Evolutionary conservation across 2,113 vertebrate genomes (phyloP).

Genomic region (Stegastes partitus): DNA sequence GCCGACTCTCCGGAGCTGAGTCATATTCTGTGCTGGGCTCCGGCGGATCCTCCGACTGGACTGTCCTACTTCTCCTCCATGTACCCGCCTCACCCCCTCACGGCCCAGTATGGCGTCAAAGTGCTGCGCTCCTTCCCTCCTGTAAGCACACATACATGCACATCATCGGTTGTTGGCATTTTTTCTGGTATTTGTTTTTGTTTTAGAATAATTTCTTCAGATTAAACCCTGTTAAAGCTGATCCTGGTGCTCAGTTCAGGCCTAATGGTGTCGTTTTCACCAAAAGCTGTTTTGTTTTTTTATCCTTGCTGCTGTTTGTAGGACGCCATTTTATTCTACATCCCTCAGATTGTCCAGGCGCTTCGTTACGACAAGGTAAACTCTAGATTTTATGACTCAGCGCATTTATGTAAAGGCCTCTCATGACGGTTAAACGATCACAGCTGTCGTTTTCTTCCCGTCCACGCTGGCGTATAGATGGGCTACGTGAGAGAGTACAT

Average conservation of each 20-base stretch:
- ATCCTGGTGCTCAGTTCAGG: too few relatives aligned
- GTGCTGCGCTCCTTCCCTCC: constrained; percentile 96
- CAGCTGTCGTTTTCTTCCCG: background rate
- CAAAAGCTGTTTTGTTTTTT: background rate
- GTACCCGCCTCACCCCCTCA: constrained; percentile 97
- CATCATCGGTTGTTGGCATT: background rate
- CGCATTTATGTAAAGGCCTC: background rate
- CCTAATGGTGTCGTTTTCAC: too few relatives aligned
- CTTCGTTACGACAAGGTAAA: constrained; percentile 97
- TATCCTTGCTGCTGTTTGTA: constrained; percentile 59
- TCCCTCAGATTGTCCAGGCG: constrained; percentile 97
- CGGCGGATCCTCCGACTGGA: constrained; percentile 94
- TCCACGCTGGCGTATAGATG: constrained; percentile 86
- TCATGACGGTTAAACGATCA: background rate
- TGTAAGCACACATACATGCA: constrained; percentile 75
- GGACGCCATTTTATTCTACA: constrained; percentile 99
- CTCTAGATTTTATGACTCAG: background rate
- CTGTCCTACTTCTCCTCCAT: constrained; percentile 99
- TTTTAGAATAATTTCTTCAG: too few relatives aligned
- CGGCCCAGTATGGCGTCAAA: constrained; percentile 96
- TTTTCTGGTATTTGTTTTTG: background rate
- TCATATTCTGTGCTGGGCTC: constrained; percentile 95
- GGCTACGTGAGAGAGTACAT: constrained; percentile 98
- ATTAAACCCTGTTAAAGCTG: too few relatives aligned
- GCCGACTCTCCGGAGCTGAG: constrained; percentile 96